A percentile compares a stretch with the other conserved stretches of the same genome.
These are phyloP conservation scores for Phenganax subtilis DNA, from an alignment of 92 coral and sea anemone genomes.

Conservation along the genomic window DNA sequence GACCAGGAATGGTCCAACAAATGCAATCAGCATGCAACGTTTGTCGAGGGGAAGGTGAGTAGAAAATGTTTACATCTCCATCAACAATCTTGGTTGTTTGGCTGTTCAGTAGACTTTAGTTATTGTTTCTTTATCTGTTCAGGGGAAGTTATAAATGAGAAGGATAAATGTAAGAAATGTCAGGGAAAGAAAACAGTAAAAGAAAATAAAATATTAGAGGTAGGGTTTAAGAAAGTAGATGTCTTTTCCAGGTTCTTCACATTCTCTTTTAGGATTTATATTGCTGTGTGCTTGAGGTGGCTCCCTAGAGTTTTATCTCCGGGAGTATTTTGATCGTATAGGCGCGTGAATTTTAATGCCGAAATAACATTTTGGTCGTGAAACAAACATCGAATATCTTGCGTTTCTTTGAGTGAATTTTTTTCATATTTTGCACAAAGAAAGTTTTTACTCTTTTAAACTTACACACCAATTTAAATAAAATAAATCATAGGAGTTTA, in stretches of 20 bases:
- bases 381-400: too few relatives aligned
- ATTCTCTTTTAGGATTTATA: background rate
- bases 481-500: too few relatives aligned
- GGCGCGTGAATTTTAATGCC: too few relatives aligned
- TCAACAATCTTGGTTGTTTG: background rate
- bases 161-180: slow-evolving; percentile 95
- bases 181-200: slow-evolving; percentile 88
- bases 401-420: too few relatives aligned
- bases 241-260: background rate
- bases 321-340: too few relatives aligned
- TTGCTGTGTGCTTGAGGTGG: background rate
- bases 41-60: slow-evolving; percentile 84
- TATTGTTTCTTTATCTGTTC: background rate
- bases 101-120: background rate
- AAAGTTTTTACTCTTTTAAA: too few relatives aligned
- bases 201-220: slow-evolving; percentile 93
- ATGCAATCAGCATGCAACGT: slow-evolving; percentile 88
- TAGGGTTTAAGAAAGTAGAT: slow-evolving; percentile 19
- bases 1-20: slow-evolving; percentile 99
- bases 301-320: too few relatives aligned
- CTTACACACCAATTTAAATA: too few relatives aligned
- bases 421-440: too few relatives aligned
- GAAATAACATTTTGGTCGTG: too few relatives aligned
- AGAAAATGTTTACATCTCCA: background rate
- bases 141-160: slow-evolving; percentile 92